Evolutionary conservation across 2,113 vertebrate genomes (phyloP), one percentile per base, ranked within the genome.

Genomic region (Cnemophilus loriae): DNA sequence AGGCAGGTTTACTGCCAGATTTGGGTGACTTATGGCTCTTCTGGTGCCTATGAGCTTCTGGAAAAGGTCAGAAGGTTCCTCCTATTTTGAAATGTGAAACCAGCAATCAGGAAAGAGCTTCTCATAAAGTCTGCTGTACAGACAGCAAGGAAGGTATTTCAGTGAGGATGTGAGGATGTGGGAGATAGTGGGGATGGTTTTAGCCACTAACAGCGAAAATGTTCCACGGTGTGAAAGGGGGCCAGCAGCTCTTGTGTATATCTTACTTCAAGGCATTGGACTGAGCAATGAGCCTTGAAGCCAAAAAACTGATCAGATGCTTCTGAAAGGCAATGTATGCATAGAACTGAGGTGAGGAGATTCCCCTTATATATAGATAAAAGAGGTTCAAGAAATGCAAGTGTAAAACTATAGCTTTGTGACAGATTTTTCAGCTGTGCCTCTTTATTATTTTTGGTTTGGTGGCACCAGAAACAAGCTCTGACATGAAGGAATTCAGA

Each of bases 11-110:
- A 52, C 33, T 86, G 88, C 64, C 90, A 87, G 82, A 24, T 95
- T 81, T 81, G 47, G 46, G 64, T 97, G 61, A 87, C 82, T 95
- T 89, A 87, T 33, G 30, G 71, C 67, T 91, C 73, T 89, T 49
- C 23, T 46, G 67, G 18, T 95, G 52, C 84, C 63, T 85, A n/a
- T 33, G 49, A 67, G 86, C 86, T 92, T 76, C 90, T 89, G 87
- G 55, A 94, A 91, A 94, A 77, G 60, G 78, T 91, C 85, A 78
- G 41, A 53, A 81, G 77, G 84, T 91, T 84, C 30, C 37, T 92
- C 70, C 84, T 79, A 3, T 87, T 91, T 80, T 75, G 84, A 95
- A 91, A 80, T 12, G 20, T 64, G 86, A 65, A 82, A 26, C 28
- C 53, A 78, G 9, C 5, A 4, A 47, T 79, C 55, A n/a, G 84